phyloP scores from a whole-genome alignment of 2,888 invertebrate genomes.

The Drosophila leonis region DNA sequence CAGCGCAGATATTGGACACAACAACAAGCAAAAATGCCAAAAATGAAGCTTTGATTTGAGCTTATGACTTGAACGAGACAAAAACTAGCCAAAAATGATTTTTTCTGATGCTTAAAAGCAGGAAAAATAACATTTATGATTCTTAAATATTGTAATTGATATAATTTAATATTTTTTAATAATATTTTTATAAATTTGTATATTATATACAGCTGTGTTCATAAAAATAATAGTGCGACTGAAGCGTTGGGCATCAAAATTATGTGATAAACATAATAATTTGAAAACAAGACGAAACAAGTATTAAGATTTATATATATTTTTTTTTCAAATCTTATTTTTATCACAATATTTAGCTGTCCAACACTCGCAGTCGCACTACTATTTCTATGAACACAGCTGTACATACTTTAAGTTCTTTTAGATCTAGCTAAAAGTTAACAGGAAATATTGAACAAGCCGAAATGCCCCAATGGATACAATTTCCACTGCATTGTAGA shows the following conservation, averaged over 20 bases:
- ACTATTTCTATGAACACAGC: too few relatives aligned
- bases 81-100: not conserved
- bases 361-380: too few relatives aligned
- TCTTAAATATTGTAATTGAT: not conserved
- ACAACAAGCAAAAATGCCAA: not conserved
- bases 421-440: not conserved
- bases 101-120: not conserved
- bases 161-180: not conserved
- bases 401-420: not conserved
- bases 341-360: too few relatives aligned
- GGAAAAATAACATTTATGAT: not conserved
- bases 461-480: not conserved
- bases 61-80: not conserved
- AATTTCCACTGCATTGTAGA: not conserved
- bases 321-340: too few relatives aligned
- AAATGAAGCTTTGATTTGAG: not conserved
- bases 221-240: too few relatives aligned
- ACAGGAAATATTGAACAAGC: not conserved
- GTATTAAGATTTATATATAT: too few relatives aligned
- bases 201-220: too few relatives aligned
- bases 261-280: too few relatives aligned
- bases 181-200: not conserved
- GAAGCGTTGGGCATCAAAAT: too few relatives aligned
- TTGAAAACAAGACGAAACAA: too few relatives aligned
- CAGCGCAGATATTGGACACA: not conserved